Evolutionary conservation across 2,797 vertebrate genomes (phyloP), one percentile per base, ranked within the genome.

Genomic region (Babyrousa celebensis): DNA sequence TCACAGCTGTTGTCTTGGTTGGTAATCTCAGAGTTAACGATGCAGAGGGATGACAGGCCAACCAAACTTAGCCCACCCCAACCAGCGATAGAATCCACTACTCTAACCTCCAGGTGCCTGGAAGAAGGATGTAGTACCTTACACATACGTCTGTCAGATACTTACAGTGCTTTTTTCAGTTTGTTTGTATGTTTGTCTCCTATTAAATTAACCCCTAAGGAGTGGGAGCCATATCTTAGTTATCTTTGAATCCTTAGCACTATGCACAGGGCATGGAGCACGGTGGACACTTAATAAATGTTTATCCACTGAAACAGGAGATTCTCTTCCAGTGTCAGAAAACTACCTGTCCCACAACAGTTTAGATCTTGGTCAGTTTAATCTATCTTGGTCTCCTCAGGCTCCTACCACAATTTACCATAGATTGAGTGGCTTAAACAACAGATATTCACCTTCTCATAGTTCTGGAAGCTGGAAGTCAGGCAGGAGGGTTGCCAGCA

Each of bases 121-220:
- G 52, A 84, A 58, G 60, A 48, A 29, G 25, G 15, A 8, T 82
- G 10, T 93, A 21, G 15, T 62, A 25, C 71, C 21, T 29, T 71
- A n/a, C n/a, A 52, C 23, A 56, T 48, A 62, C 62, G 72, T 88
- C 71, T 60, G 12, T 54, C 21, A 91, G 21, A 36, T 40, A 71
- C 36, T 62, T 32, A 14, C 7, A 78, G 54, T 18, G 29, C 71
- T 60, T 87, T 93, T 78, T 84, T 27, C 52, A 85, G n/a, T 62
- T 72, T 93, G 48, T 87, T 87, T 71, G 62, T 36, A 70, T 58
- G 48, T 72, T 91, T 79, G 29, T 62, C 67, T 72, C 16, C 85
- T 79, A 74, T 72, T 74, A 78, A 72, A 20, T 70, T 25, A 90
- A 36, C 54, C 75, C 72, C 8, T 91, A 65, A 36, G 4, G 48